Percentiles rank a stretch among this genome's conserved stretches.
Conservation (phyloP, 2,888 invertebrate species). For the Strigamia crassipes region DNA sequence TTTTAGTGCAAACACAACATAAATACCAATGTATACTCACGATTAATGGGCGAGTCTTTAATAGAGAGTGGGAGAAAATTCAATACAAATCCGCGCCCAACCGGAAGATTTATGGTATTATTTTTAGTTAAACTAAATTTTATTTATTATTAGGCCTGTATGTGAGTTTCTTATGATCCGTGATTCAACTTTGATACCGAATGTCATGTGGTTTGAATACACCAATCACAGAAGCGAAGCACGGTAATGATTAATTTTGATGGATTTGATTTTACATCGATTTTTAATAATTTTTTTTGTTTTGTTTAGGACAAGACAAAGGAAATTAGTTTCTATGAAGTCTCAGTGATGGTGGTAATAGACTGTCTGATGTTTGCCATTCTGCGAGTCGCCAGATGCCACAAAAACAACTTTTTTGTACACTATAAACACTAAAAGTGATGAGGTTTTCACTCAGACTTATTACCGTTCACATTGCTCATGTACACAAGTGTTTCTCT, state of each 20-base stretch:
- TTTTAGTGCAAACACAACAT: no score
- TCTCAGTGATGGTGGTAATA: slow-evolving; percentile 50
- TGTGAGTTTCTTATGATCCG: slow-evolving; percentile 83
- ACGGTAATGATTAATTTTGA: slow-evolving; percentile 53
- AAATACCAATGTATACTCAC: no score
- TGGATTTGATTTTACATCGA: not conserved
- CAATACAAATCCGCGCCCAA: no score
- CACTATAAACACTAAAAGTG: not conserved
- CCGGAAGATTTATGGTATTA: no score
- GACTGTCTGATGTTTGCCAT: slow-evolving; percentile 47
- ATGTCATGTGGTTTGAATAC: slow-evolving; percentile 92
- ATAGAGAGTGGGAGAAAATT: no score
- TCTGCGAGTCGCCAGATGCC: slow-evolving; percentile 21
- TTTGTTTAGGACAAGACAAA: slow-evolving; percentile 69
- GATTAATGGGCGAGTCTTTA: no score
- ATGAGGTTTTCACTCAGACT: not conserved
- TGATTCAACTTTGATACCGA: slow-evolving; percentile 88
- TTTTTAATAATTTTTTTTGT: not conserved
- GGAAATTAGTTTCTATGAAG: slow-evolving; percentile 77
- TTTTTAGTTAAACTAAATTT: slow-evolving; percentile 14
- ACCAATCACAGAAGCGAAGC: slow-evolving; percentile 83
- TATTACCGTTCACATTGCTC: not conserved
- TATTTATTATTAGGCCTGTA: slow-evolving; percentile 69
- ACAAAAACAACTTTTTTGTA: not conserved
- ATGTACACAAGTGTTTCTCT: not conserved